Evolutionary conservation across 2,888 invertebrate species (phyloP).

Genomic region (Thecocarcelia acutangulata): DNA sequence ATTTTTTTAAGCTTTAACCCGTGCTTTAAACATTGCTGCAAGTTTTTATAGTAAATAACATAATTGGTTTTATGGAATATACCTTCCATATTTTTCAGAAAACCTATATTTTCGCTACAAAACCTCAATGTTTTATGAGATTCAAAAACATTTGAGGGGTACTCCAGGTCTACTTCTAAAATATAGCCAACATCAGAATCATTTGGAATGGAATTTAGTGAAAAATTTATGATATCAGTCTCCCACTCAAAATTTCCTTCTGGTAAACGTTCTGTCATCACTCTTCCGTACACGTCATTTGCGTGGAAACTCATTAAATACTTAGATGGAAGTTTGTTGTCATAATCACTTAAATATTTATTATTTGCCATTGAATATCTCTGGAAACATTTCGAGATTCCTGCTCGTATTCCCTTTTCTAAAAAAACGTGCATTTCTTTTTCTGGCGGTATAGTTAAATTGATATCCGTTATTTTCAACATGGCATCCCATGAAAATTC

Average conservation of each 20-base stretch:
- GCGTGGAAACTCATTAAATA: conserved; percentile 64
- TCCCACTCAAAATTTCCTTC: conserved; percentile 66
- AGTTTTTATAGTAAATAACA: conserved; percentile 73
- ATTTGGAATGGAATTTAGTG: neutral
- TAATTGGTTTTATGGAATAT: conserved; percentile 72
- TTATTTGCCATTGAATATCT: conserved; percentile 77
- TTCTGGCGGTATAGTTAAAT: conserved; percentile 76
- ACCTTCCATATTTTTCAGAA: neutral
- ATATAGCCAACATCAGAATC: conserved; percentile 69
- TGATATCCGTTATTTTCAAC: conserved; percentile 75
- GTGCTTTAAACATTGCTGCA: conserved; percentile 72
- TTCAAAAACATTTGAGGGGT: conserved; percentile 14
- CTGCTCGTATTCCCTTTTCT: conserved; percentile 74
- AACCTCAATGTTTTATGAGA: conserved; percentile 37
- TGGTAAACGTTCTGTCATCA: conserved; percentile 72
- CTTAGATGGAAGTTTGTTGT: conserved; percentile 69
- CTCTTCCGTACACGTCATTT: conserved; percentile 70
- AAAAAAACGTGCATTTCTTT: conserved; percentile 76
- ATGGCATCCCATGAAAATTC: conserved; percentile 76
- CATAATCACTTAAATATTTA: conserved; percentile 74
- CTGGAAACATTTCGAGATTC: conserved; percentile 74
- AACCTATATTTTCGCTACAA: conserved; percentile 22
- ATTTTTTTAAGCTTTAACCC: conserved; percentile 73
- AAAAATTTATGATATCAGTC: conserved; percentile 11
- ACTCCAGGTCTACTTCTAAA: conserved; percentile 70